phyloP scores from a whole-genome alignment of 2,113 vertebrate genomes.

The Addax nasomaculatus region DNA sequence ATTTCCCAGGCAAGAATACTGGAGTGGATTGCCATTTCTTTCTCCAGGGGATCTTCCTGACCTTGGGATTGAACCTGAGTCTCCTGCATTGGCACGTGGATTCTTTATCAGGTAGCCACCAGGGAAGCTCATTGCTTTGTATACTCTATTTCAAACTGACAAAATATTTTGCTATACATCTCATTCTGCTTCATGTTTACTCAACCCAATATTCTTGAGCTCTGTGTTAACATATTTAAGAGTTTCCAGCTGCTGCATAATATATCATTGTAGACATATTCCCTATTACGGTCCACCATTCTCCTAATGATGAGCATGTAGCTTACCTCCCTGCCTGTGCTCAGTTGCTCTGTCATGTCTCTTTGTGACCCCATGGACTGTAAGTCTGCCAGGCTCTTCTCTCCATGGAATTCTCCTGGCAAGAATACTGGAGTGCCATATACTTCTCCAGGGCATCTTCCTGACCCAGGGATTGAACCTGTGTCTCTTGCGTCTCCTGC shows the following conservation, averaged over 20 bases:
- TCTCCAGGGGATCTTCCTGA: not conserved
- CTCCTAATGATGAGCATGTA: not conserved
- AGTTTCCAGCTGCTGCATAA: not conserved
- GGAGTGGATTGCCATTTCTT: not conserved
- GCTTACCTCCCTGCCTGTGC: not conserved
- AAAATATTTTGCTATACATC: not conserved
- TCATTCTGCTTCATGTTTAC: not conserved
- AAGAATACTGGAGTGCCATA: not conserved
- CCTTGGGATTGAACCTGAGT: not conserved
- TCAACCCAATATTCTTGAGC: not conserved
- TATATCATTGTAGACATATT: not conserved
- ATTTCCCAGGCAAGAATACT: not conserved
- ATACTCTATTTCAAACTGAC: not conserved
- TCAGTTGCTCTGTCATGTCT: not conserved
- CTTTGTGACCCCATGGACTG: not conserved
- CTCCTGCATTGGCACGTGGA: not conserved
- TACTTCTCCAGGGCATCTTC: not conserved
- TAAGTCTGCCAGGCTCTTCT: not conserved
- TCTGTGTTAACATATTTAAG: not conserved
- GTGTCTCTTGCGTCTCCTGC: not conserved
- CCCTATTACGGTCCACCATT: not conserved
- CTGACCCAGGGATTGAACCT: not conserved
- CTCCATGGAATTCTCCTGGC: not conserved
- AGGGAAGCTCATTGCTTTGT: not conserved
- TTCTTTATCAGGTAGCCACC: not conserved